Percentiles rank a stretch among this genome's conserved stretches.
Conservation (phyloP, 2,797 vertebrate species). For the Halcyon chelicuti region DNA sequence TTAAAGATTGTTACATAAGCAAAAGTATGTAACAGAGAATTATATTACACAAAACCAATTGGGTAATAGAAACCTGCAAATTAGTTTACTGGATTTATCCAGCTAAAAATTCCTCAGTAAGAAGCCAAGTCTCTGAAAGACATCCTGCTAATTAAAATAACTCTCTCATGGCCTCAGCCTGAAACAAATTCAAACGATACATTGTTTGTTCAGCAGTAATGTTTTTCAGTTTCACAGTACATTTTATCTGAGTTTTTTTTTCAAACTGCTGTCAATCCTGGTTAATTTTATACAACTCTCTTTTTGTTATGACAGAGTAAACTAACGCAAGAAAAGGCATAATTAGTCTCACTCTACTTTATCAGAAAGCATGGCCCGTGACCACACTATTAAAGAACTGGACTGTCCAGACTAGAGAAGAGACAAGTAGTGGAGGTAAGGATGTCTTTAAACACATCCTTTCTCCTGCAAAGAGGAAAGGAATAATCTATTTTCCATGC, state of each 20-base stretch:
- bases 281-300: neutral
- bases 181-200: neutral
- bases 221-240: neutral
- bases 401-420: slow-evolving; percentile 9
- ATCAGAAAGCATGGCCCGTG: neutral
- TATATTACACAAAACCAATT: neutral
- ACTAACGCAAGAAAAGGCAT: neutral
- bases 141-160: neutral
- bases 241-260: neutral
- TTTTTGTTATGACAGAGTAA: slow-evolving; percentile 11
- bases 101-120: neutral
- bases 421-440: slow-evolving; percentile 17
- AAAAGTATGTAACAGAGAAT: neutral
- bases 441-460: slow-evolving; percentile 28
- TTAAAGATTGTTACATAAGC: neutral
- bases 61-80: neutral
- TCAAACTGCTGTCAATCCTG: neutral
- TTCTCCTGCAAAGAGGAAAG: slow-evolving; percentile 1
- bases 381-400: neutral
- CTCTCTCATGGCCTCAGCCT: neutral
- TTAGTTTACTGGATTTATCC: neutral
- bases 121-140: neutral
- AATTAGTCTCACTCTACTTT: slow-evolving; percentile 15
- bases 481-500: neutral
- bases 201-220: neutral